Conservation (phyloP, 2,113 vertebrate species). For the Menura novaehollandiae region DNA sequence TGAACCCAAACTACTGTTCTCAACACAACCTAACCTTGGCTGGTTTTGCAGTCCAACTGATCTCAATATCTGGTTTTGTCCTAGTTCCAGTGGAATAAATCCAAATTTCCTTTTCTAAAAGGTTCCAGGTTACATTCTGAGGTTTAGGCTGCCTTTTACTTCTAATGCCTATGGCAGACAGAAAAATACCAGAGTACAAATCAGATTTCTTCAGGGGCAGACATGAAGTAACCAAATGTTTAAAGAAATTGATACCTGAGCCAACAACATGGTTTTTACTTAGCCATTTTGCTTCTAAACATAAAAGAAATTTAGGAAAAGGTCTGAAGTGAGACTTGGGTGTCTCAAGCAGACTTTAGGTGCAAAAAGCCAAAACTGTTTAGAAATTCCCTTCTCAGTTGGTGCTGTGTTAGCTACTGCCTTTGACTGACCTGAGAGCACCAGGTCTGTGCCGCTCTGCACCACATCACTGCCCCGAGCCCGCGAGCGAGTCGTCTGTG, state of each 20-base stretch:
- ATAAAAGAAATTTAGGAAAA: not conserved
- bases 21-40: not conserved
- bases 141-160: not conserved
- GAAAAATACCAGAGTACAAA: not conserved
- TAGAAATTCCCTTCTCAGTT: not conserved
- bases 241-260: not conserved
- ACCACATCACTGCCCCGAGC: not conserved
- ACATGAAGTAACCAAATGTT: not conserved
- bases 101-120: constrained; percentile 1
- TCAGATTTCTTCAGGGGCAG: not conserved
- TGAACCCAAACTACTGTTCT: not conserved
- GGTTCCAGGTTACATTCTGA: constrained; percentile 1
- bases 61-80: not conserved
- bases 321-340: not conserved
- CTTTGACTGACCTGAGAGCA: not conserved
- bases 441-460: not conserved
- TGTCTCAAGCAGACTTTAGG: not conserved
- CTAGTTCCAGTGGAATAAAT: not conserved
- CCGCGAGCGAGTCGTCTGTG: accelerated
- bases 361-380: not conserved
- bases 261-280: not conserved
- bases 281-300: not conserved
- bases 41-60: not conserved
- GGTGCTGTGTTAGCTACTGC: not conserved
- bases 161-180: not conserved